Evolutionary conservation across 2,888 invertebrate species (phyloP).

Genomic region (Macaria notata): DNA sequence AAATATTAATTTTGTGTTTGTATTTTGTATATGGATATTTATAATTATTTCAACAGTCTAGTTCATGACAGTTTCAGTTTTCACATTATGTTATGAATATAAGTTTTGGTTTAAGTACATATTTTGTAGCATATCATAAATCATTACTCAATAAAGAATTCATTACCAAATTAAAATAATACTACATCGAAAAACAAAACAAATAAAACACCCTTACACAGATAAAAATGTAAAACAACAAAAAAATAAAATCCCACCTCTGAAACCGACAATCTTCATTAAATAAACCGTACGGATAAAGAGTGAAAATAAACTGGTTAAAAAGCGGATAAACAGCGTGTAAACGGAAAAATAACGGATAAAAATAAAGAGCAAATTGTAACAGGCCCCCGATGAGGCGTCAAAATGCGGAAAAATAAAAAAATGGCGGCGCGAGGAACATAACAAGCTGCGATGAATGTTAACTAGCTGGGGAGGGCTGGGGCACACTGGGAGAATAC

Average conservation of each 20-base stretch:
- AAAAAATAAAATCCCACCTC: background rate
- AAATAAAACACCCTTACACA: background rate
- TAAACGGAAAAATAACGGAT: slow-evolving; percentile 31
- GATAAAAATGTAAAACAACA: background rate
- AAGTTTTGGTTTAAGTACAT: too few species aligned
- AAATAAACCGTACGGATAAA: slow-evolving; percentile 13
- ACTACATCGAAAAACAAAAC: background rate
- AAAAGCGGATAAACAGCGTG: slow-evolving; percentile 23
- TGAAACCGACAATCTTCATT: slow-evolving; percentile 13
- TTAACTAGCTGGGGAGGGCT: slow-evolving; percentile 43
- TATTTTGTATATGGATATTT: too few species aligned
- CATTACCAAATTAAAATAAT: too few species aligned
- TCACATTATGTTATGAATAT: too few species aligned
- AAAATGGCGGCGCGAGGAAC: slow-evolving; percentile 39
- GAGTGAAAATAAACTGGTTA: slow-evolving; percentile 20
- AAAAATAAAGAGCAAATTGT: slow-evolving; percentile 33
- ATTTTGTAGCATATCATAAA: too few species aligned
- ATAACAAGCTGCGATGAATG: slow-evolving; percentile 48
- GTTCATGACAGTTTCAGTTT: too few species aligned
- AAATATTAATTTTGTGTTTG: too few species aligned
- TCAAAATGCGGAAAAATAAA: slow-evolving; percentile 36
- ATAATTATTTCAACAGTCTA: too few species aligned
- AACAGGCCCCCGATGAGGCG: slow-evolving; percentile 32
- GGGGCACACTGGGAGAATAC: slow-evolving; percentile 15
- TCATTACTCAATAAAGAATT: too few species aligned